A percentile compares a stretch with the other conserved stretches of the same genome.
These are phyloP conservation scores for Tipula lateralis DNA, from an alignment of 2,888 invertebrate genomes.

Conservation along the genomic window DNA sequence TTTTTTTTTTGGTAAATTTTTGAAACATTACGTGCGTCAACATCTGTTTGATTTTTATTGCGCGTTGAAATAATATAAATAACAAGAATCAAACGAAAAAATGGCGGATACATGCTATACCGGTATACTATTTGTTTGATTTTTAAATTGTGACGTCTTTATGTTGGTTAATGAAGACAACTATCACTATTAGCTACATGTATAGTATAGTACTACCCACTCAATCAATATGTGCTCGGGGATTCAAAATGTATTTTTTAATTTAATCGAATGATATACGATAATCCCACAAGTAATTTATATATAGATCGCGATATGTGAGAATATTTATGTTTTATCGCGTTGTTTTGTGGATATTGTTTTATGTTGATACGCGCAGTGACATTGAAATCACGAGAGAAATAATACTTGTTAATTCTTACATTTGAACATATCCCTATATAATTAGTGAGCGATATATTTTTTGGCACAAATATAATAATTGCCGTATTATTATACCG, in stretches of 20 bases:
- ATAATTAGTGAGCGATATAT: no score
- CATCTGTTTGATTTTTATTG: neutral
- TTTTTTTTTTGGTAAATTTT: neutral
- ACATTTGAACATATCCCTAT: no score
- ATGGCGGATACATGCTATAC: neutral
- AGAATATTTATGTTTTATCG: neutral
- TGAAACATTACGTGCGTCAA: neutral
- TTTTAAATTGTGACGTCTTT: neutral
- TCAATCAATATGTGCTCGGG: neutral
- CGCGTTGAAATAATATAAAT: neutral
- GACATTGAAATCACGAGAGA: neutral
- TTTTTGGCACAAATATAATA: no score
- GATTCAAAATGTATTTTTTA: neutral
- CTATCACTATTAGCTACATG: neutral
- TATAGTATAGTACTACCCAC: neutral
- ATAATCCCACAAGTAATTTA: neutral
- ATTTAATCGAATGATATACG: neutral
- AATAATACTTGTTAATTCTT: neutral
- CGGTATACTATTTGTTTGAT: neutral
- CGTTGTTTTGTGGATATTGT: neutral
- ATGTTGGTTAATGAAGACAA: neutral
- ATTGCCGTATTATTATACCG: no score
- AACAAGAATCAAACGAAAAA: neutral
- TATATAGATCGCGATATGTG: neutral
- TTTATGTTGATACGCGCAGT: neutral